Evolutionary conservation across 2,797 vertebrate species (phyloP).

Genomic region (Rhincodon typus): DNA sequence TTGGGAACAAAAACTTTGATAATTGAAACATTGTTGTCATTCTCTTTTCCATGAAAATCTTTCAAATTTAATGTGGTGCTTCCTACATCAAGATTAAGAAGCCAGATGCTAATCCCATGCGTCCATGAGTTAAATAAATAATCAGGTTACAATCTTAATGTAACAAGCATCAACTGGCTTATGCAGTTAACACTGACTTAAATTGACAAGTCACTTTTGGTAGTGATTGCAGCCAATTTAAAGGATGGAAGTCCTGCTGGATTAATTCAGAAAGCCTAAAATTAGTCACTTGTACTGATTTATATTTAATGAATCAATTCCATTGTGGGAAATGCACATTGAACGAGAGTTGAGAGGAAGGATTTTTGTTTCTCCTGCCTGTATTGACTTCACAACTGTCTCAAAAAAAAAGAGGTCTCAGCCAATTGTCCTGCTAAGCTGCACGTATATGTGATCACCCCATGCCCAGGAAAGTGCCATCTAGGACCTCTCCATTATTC

Average conservation of each 20-base stretch:
- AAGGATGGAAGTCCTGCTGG: not conserved
- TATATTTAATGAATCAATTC: not conserved
- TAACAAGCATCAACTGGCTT: not conserved
- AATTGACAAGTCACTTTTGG: conserved; percentile 20
- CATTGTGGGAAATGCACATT: not conserved
- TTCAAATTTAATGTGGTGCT: not conserved
- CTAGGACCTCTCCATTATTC: too few relatives aligned
- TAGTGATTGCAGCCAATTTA: not conserved
- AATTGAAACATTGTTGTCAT: not conserved
- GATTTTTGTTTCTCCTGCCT: too few relatives aligned
- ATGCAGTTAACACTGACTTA: not conserved
- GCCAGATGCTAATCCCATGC: not conserved
- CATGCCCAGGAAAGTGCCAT: too few relatives aligned
- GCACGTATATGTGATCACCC: too few relatives aligned
- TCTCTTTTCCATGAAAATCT: too few relatives aligned
- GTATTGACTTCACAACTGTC: not conserved
- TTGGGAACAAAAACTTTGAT: too few relatives aligned
- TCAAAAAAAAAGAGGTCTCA: not conserved
- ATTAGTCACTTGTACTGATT: not conserved
- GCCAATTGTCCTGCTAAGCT: not conserved
- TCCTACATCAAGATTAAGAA: conserved; percentile 3
- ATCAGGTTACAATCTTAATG: conserved; percentile 26
- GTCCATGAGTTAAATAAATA: not conserved
- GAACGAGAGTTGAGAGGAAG: not conserved
- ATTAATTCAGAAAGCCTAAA: not conserved